Conservation (phyloP, 2,113 vertebrate species). For the Prietella phreatophila region DNA sequence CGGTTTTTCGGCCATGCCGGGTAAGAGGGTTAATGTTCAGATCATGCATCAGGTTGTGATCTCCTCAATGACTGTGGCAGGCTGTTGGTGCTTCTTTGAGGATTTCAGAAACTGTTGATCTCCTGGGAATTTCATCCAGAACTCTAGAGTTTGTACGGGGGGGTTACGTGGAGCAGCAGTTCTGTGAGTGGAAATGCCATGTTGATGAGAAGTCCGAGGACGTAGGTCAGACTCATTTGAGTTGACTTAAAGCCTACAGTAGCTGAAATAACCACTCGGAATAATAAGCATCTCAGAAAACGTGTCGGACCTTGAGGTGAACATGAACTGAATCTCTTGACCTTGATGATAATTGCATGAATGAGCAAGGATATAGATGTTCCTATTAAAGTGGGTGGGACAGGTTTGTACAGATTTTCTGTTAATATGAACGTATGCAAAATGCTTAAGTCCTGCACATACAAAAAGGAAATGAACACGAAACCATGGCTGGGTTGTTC, state of each 20-base stretch:
- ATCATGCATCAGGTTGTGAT: not conserved
- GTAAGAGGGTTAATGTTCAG: not conserved
- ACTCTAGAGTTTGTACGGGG: not conserved
- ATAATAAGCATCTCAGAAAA: not conserved
- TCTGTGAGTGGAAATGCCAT: not conserved
- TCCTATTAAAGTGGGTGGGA: not conserved
- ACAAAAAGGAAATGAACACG: not conserved
- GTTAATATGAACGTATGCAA: not conserved
- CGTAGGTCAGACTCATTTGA: not conserved
- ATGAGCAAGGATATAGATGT: not conserved
- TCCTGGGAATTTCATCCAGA: not conserved
- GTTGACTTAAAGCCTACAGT: not conserved
- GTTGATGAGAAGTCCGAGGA: not conserved
- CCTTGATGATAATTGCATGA: not conserved
- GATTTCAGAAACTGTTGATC: not conserved
- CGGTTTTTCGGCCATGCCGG: too few relatives aligned
- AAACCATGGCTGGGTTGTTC: not conserved
- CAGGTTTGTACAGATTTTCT: too few relatives aligned
- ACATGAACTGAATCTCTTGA: not conserved
- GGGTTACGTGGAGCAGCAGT: not conserved
- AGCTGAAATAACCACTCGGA: not conserved
- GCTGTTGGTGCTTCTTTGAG: not conserved
- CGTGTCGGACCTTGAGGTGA: not conserved
- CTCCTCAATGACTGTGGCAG: not conserved
- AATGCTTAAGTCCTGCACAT: not conserved